Evolutionary conservation across 2,888 invertebrate genomes (phyloP), one percentile per base, ranked within the genome.

Genomic region (Caenorhabditis sp.): DNA sequence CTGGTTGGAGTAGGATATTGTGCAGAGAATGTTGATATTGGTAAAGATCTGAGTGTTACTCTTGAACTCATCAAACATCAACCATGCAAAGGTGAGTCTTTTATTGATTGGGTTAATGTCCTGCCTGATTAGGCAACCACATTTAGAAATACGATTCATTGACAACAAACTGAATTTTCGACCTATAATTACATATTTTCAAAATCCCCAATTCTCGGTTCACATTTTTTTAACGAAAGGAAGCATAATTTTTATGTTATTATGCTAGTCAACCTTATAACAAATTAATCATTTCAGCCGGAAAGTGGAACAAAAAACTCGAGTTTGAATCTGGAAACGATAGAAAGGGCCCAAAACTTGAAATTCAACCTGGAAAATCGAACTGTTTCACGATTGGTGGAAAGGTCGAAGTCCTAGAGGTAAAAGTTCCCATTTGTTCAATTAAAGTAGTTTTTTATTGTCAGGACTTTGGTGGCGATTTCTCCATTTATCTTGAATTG

Each of bases 31-130:
- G 69, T 81, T 20, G 72, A 76, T 17, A 70, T 84, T 20, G 84
- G 85, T 26, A 84, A 87, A 58, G 84, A 87, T 60, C 66, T 87
- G 58, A 82, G 79, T 43, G 72, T 85, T 43, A 74, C 81, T 43
- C 73, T 87, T 54, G 85, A 87, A 59, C 74, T 87, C 31, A 86
- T 87, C 70, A 87, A 87, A 66, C 87, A 87, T 74, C 85, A 86
- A 65, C 81, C 87, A 8, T 87, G 87, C 59, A 82, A 81, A 73
- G 72, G 81, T 71, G 53, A 68, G 76, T 72, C 75, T 78, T 14
- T 23, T 31, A 7, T 31, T 31, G 31, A 10, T 4, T 31, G 10
- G 31, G 31, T 31, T 10, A 31, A 31, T 7, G 31, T 31, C 31
- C 10, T 7, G 4, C 5, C 10, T 31, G 10, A 7, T 31, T 7